Conservation (phyloP, 2,113 vertebrate species). For the Chaetorhynchus papuensis region DNA sequence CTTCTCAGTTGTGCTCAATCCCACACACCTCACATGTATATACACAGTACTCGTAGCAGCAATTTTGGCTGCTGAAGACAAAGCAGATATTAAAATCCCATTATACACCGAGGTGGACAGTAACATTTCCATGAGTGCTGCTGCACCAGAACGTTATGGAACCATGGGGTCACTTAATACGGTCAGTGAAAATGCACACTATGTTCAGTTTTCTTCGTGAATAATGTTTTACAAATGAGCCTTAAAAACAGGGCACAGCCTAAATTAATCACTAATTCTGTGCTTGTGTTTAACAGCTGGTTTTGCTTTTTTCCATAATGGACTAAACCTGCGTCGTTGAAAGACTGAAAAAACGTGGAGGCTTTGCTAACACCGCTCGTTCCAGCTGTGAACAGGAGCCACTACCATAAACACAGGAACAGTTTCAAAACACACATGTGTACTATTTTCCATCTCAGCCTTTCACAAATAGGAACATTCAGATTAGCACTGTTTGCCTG, state of each 20-base stretch:
- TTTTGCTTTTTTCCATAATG: not conserved
- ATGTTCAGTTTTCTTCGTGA: not conserved
- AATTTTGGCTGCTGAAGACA: not conserved
- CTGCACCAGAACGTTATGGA: not conserved
- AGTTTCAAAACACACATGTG: not conserved
- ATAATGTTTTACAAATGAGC: not conserved
- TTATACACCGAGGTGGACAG: rapidly evolving
- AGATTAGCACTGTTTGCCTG: not conserved
- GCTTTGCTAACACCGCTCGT: not conserved
- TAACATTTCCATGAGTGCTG: not conserved
- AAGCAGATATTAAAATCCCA: not conserved
- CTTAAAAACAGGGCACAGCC: not conserved
- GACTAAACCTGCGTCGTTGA: not conserved
- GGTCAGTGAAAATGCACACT: not conserved
- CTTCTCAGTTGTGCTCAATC: not conserved
- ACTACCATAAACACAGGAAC: constrained; percentile 16
- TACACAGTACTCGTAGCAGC: rapidly evolving
- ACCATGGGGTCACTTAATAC: not conserved
- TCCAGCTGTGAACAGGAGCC: constrained; percentile 11
- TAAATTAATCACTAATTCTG: not conserved
- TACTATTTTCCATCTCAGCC: constrained; percentile 5
- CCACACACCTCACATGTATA: not conserved
- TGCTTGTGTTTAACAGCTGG: not conserved
- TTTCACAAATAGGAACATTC: constrained; percentile 17
- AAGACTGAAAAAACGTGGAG: not conserved